A percentile compares a stretch with the other conserved stretches of the same genome.
These are phyloP conservation scores for Hydrozoanthus tunicans DNA, from an alignment of 64 coral and sea anemone genomes.

Conservation along the genomic window DNA sequence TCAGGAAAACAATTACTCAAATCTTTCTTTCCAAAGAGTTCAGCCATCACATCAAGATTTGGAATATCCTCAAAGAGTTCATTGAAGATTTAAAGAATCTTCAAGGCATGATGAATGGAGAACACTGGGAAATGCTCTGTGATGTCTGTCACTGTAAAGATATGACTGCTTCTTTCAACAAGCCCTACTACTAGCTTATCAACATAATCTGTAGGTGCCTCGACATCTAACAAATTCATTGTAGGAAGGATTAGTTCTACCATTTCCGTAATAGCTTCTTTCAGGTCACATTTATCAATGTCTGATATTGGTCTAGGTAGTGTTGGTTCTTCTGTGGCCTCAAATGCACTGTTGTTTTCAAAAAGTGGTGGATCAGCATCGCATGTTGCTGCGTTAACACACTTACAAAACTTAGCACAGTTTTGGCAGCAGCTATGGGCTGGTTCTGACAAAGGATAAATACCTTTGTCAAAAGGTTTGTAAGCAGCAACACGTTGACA, in stretches of 20 bases:
- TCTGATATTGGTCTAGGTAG: conserved; percentile 35
- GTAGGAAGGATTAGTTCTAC: conserved; percentile 28
- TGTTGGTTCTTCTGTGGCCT: neutral
- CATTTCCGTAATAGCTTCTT: conserved; percentile 45
- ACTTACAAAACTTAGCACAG: conserved; percentile 4
- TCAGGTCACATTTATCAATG: conserved; percentile 44
- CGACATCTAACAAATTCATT: conserved; percentile 46
- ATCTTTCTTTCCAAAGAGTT: conserved; percentile 20
- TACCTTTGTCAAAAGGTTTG: conserved; percentile 7
- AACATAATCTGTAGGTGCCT: conserved; percentile 2
- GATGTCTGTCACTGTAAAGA: conserved; percentile 46
- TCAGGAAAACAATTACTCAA: neutral
- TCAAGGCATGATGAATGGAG: conserved; percentile 56
- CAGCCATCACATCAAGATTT: conserved; percentile 43
- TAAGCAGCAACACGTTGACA: conserved; percentile 21
- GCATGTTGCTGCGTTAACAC: neutral
- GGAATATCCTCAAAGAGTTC: conserved; percentile 62
- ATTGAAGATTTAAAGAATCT: conserved; percentile 50
- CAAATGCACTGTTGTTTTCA: neutral
- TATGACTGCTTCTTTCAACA: conserved; percentile 27
- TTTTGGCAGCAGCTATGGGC: neutral
- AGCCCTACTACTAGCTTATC: conserved; percentile 3
- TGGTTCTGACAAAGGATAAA: neutral
- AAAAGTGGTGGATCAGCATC: conserved; percentile 14
- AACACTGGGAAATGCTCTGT: conserved; percentile 37